Evolutionary conservation across 2,113 vertebrate genomes (phyloP), one percentile per base, ranked within the genome.

Genomic region (Hydrochoerus hydrochaeris): DNA sequence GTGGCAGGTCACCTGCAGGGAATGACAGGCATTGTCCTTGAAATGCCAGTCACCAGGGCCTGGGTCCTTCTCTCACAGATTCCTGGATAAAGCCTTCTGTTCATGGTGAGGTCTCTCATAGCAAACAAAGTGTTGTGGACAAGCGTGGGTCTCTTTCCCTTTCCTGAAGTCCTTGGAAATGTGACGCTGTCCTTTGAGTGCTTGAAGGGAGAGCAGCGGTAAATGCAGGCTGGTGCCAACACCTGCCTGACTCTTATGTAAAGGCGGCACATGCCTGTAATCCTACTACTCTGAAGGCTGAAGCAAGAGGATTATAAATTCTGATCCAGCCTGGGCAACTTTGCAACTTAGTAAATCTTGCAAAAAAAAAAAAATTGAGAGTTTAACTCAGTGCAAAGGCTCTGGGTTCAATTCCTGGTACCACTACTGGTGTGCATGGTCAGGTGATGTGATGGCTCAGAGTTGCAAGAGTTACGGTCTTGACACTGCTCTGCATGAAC

Each of bases 391-490:
- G 44, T 44, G 44, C 4, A 30, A 77, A 77, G 24, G 41, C 12
- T 26, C 30, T 67, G 14, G 32, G 65, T 16, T 44, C 41, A 46
- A 30, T 46, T 14, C 6, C 41, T 46, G 26, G 26, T 30, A 77
- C 73, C 44, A 46, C 26, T 77, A 7, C 73, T 75, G 12, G 73
- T 75, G 65, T 46, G 52, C 86, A 58, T 14, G 88, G 96, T 97
- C 95, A 95, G 96, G 77, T 77, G 97, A 93, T 54, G 92, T 90
- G 95, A 95, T 94, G 69, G 19, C 69, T 73, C n/a, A 24, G 5
- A 41, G 69, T 24, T 4, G 91, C 95, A 95, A 85, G 96, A 97
- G 97, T 97, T 97, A 88, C 32, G 52, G 83, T 95, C 95, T 97
- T 97, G 88, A 95, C 96, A 84, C 85, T 93, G 86, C 88, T 38